Conservation (phyloP, 2,888 invertebrate species). For the Erebia ligea region DNA sequence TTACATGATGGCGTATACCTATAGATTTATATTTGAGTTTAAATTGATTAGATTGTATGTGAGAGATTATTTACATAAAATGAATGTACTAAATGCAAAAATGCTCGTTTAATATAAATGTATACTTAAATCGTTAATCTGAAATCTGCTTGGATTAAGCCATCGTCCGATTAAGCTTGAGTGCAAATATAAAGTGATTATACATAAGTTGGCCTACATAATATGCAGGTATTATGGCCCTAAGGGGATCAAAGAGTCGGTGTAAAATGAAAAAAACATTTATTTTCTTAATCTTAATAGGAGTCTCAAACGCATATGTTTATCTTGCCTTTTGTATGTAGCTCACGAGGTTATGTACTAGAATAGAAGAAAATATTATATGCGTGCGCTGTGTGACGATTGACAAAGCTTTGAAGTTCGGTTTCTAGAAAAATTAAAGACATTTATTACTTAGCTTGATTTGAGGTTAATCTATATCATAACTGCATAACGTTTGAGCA, state of each 20-base stretch:
- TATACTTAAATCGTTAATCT: conserved; percentile 6
- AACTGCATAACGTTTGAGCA: conserved; percentile 2
- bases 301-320: background rate
- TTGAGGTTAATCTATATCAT: background rate
- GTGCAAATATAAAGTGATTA: conserved; percentile 7
- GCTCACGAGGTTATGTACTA: background rate
- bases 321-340: background rate
- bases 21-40: too few relatives aligned
- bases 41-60: too few relatives aligned
- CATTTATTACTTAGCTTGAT: background rate
- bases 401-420: too few relatives aligned
- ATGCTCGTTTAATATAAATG: too few relatives aligned
- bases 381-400: too few relatives aligned
- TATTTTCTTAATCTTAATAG: conserved; percentile 6
- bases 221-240: background rate
- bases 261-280: background rate
- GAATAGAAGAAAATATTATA: too few relatives aligned
- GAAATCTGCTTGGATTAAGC: background rate
- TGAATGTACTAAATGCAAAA: too few relatives aligned
- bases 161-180: conserved; percentile 8
- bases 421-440: too few relatives aligned
- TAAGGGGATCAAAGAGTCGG: background rate
- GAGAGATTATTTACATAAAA: too few relatives aligned
- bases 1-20: too few relatives aligned
- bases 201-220: background rate